Base-by-base conservation (phyloP, 92 coral and sea anemone genomes). In the Porites rus region DNA sequence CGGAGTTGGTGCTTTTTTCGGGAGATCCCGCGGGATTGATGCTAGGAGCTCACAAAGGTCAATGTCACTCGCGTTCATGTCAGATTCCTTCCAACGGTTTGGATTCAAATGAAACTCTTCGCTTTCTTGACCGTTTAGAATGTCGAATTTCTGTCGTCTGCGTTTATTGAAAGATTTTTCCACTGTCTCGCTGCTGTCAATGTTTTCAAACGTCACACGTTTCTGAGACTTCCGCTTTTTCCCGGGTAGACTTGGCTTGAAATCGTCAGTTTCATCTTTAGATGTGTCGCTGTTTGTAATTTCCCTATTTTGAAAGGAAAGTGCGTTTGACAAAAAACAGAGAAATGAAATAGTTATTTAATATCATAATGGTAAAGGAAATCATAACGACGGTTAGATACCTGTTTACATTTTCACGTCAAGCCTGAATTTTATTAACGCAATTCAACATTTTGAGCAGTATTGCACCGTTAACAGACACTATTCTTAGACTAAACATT, bases 21-120 rank as follows among this genome's bases (percentile, higher is more conserved):
- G 94, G 11, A 83, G 70, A 51, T 94, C 98, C 6, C 69, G 86
- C 1, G 98, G 98, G 64, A 94, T 89, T 8, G 98, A 92, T 25
- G 91, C 94, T 69, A 94, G 81, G 58, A 94, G 74, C 7, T 90
- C 93, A n/a, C 94, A 89, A 75, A 94, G 87, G 76, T 94, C 98
- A 25, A 93, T 20, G 59, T 91, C 96, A 76, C 88, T 81, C 52
- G 91, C 78, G 74, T 91, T 74, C 87, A 90, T 66, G 65, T 81
- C 84, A 58, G 69, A 70, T 12, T 82, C 87, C 8, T 51, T 69
- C 84, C 74, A 63, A 13, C 19, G 65, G 7, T 46, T 73, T 14
- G 67, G 21, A 19, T 25, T 52, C 14, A n/a, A 46, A 64, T 52
- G n/a, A 51, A 58, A 66, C 70, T 52, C 51, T 18, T 60, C 87